Base-by-base conservation (phyloP, 2,113 vertebrate species). In the Mobula birostris region DNA sequence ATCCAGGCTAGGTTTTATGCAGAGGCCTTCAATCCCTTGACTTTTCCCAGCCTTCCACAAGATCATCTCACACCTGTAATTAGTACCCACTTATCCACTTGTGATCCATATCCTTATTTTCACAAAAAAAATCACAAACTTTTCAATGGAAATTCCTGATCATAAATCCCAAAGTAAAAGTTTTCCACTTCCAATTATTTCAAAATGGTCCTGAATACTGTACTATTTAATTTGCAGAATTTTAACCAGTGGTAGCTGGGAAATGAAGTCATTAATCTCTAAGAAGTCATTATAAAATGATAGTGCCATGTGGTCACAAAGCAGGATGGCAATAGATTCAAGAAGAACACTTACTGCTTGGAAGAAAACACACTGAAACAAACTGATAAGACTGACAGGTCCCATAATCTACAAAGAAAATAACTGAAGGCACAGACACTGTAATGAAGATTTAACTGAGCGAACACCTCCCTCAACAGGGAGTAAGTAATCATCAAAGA, bases 221-320 rank as follows among this genome's bases (percentile, higher is more conserved):
- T 8, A 76, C 24, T 87, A 3, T 12, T 56, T 56, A 70, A 29
- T 74, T 93, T 74, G 36, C 21, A 70, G 36, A 48, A 36, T 17
- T 12, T 48, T 7, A 56, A 29, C 15, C 40, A 56, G 36, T 74
- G 7, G 21, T 66, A 14, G 21, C 27, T 40, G 70, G 66, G 70
- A 56, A 68, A 74, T 24, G 48, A 93, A 56, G 19, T 74, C 91
- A 93, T 32, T 12, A 4, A 7, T 40, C 15, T 48, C 17, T 92
- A 93, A 40, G 66, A 24, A 76, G 91, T 90, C 29, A 32, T 90
- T 90, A 36, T 32, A 29, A 93, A 93, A 76, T 56, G 90, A 7
- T 66, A 92, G 19, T 19, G 66, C 24, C 68, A 92, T 17, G 7
- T 27, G 32, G 21, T 92, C 66, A 74, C 36, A 11, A 36, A 11